Evolutionary conservation across 2,888 invertebrate species (phyloP), one percentile per base, ranked within the genome.

Genomic region (Tipula helvola): DNA sequence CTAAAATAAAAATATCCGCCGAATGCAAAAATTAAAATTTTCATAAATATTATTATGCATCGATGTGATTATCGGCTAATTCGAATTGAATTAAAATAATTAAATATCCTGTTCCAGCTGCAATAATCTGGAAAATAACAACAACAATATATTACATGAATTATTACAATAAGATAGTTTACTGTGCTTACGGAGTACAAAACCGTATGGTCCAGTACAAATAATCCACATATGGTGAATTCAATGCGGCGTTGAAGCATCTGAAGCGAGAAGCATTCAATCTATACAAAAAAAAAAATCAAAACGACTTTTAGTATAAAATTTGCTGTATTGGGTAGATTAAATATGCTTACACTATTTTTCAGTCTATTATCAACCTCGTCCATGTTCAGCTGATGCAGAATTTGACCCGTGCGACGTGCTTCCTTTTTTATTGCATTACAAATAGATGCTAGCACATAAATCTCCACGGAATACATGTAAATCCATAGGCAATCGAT

Each of bases 61-160:
- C 84, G 41, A 84, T 84, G 3, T 84, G 39, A 84, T 86, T 86
- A 16, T 86, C 52, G 36, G 86, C 86, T 28, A 86, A 57, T 57
- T 86, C 86, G 41, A 86, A 86, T 16, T 86, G 86, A 36, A 86
- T 86, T 86, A 86, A 57, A 36, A 86, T 86, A 86, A 57, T 86
- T 57, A 86, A 57, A 86, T 86, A 86, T 86, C 86, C 86, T 36
- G 86, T 57, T n/a, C 86, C 57, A 57, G 86, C 52, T 1, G 86
- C 86, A 86, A 86, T 86, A 10, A 86, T 86, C 86, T 86, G 42
- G 36, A 13, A 39, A 86, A 52, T 10, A 47, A 36, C 7, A 3
- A 44, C 5, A 39, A 7, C 7, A 42, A 52, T 7, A 28, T n/a
- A 42, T 85, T 42, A 16, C n/a, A 52, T n/a, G 13, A 4, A 52